Evolutionary conservation across 1,140 invertebrate species (phyloP).

Genomic region (Eupristina koningsbergeri): DNA sequence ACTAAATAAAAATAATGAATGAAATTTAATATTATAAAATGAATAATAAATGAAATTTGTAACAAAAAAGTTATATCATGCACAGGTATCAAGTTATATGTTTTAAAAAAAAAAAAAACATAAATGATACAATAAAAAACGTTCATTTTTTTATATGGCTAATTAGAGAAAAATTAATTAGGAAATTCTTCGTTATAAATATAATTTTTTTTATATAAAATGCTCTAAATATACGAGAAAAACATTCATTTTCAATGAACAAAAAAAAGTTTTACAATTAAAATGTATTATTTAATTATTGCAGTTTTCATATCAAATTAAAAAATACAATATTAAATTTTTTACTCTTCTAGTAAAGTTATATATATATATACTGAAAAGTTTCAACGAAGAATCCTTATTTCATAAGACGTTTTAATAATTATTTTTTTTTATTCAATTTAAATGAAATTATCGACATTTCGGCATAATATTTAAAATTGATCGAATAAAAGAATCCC

Average conservation of each 20-base stretch:
- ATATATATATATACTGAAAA: neutral
- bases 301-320: neutral
- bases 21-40: too few relatives aligned
- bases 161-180: neutral
- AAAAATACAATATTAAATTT: neutral
- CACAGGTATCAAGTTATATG: neutral
- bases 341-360: neutral
- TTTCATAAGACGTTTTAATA: neutral
- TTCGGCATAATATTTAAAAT: neutral
- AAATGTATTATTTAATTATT: constrained; percentile 3
- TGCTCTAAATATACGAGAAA: neutral
- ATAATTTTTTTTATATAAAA: too few relatives aligned
- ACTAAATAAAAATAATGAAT: neutral
- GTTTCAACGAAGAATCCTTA: neutral
- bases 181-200: too few relatives aligned
- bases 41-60: constrained; percentile 19
- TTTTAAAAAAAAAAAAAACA: neutral
- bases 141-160: neutral
- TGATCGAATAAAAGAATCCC: neutral
- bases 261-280: neutral
- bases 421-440: neutral
- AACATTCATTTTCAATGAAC: neutral
- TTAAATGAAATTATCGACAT: neutral
- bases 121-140: neutral
- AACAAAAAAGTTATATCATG: neutral